Conservation (phyloP, 2,113 vertebrate species). For the Stercorarius parasiticus region DNA sequence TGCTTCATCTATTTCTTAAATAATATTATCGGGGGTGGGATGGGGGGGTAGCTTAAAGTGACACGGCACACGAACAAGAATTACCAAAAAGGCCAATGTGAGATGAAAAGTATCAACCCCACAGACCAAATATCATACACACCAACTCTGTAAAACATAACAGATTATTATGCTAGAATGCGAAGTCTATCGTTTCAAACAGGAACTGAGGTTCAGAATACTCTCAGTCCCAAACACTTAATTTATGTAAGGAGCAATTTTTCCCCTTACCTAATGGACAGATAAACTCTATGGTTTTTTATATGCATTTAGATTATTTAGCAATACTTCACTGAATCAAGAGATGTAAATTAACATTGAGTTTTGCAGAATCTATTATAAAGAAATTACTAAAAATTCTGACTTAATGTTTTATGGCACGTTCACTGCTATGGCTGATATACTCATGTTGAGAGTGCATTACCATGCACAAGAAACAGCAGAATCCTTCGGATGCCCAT, state of each 20-base stretch:
- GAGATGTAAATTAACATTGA: neutral
- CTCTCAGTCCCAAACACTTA: neutral
- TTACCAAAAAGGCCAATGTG: neutral
- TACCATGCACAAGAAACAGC: neutral
- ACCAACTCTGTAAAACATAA: neutral
- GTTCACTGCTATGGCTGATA: neutral
- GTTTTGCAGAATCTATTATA: neutral
- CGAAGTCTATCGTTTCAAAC: neutral
- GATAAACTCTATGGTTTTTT: neutral
- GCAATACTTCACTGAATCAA: neutral
- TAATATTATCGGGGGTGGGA: rapidly evolving
- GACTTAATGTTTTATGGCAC: neutral
- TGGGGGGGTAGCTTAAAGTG: neutral
- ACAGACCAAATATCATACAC: neutral
- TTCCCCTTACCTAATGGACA: neutral
- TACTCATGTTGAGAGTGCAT: neutral
- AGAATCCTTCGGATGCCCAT: rapidly evolving
- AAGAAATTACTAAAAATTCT: neutral
- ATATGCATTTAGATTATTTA: neutral
- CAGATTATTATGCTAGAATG: neutral
- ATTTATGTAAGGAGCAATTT: neutral
- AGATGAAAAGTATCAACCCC: neutral
- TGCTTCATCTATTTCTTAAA: neutral
- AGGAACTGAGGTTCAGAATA: neutral
- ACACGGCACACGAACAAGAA: neutral